Evolutionary conservation across 2,113 vertebrate species (phyloP).

Genomic region (Dromiciops gliroides): DNA sequence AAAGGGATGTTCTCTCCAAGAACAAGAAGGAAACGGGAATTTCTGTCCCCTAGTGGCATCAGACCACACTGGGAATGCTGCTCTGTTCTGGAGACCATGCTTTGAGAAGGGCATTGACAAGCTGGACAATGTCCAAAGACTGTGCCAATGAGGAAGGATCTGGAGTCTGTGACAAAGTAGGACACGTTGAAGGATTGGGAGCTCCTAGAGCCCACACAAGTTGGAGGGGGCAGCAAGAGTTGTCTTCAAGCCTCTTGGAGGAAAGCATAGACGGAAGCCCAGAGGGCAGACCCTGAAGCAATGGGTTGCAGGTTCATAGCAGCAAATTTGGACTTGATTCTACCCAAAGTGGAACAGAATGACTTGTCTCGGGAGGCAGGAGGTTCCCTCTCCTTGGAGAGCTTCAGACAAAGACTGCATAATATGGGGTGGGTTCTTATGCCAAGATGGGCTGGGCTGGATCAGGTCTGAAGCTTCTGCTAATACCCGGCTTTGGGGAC

Average conservation of each 20-base stretch:
- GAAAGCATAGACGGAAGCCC: not conserved
- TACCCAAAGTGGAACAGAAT: not conserved
- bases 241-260: not conserved
- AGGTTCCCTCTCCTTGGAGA: not conserved
- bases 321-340: too few species aligned
- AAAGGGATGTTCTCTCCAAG: not conserved
- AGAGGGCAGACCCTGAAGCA: not conserved
- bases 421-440: not conserved
- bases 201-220: not conserved
- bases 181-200: not conserved
- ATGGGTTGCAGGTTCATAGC: not conserved
- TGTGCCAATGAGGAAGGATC: fast-evolving
- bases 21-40: not conserved
- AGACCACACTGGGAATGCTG: not conserved
- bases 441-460: not conserved
- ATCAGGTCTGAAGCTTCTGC: not conserved
- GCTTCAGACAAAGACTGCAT: not conserved
- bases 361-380: not conserved
- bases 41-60: not conserved
- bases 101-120: not conserved
- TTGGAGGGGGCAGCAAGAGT: not conserved
- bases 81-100: not conserved
- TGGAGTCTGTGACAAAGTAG: not conserved
- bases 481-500: not conserved
- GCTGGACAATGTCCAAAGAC: not conserved